A percentile compares a stretch with the other conserved stretches of the same genome.
These are phyloP conservation scores for Pissodes strobi DNA, from an alignment of 1,140 invertebrate genomes.

Conservation along the genomic window DNA sequence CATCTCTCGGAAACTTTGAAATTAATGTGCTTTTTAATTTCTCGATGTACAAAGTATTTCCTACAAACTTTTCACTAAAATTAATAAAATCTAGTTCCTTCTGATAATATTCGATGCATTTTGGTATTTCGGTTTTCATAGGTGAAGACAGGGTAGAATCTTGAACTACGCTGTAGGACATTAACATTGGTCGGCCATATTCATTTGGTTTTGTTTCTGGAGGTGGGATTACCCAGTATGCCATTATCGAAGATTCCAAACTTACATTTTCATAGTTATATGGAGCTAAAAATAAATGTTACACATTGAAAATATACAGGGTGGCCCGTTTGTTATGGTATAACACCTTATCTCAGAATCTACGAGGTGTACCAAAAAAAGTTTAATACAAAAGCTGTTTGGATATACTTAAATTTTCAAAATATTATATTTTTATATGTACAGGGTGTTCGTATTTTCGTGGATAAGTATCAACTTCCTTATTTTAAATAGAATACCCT, in stretches of 20 bases:
- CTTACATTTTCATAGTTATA: conserved; percentile 80
- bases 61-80: conserved; percentile 76
- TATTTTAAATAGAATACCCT: too few relatives aligned
- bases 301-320: too few relatives aligned
- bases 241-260: conserved; percentile 78
- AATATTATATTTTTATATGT: too few relatives aligned
- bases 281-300: conserved; percentile 73
- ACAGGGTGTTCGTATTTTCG: too few relatives aligned
- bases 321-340: too few relatives aligned
- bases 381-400: too few relatives aligned
- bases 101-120: conserved; percentile 83
- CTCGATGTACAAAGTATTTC: conserved; percentile 72
- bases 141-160: conserved; percentile 82
- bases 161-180: conserved; percentile 82
- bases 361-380: too few relatives aligned
- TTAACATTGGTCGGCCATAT: conserved; percentile 87
- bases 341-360: too few relatives aligned
- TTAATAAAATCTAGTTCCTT: conserved; percentile 77
- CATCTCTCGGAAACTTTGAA: conserved; percentile 69
- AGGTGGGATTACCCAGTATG: conserved; percentile 94
- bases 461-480: too few relatives aligned
- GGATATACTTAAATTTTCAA: too few relatives aligned
- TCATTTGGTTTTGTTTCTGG: conserved; percentile 88
- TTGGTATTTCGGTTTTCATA: conserved; percentile 84
- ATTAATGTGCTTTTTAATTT: conserved; percentile 73